Evolutionary conservation across 2,797 vertebrate genomes (phyloP).

Genomic region (Cheracebus regulus): DNA sequence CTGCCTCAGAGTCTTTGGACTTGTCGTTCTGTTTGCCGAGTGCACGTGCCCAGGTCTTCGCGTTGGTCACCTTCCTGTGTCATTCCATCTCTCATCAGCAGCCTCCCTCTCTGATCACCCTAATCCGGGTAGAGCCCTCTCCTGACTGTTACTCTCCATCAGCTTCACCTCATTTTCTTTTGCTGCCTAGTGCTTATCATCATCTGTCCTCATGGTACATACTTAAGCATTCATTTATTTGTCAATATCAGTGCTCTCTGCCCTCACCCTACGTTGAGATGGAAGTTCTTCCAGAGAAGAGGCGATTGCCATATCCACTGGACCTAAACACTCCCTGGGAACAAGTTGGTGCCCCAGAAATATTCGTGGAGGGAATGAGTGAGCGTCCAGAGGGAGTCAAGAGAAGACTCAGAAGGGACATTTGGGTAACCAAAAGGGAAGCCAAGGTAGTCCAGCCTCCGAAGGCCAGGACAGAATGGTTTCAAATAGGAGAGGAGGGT

Average conservation of each 20-base stretch:
- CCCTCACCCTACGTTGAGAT: accelerated
- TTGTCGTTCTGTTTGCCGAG: too few species aligned
- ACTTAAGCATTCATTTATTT: too few species aligned
- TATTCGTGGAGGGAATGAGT: background rate
- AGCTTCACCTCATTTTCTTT: background rate
- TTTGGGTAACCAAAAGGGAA: background rate
- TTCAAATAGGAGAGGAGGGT: background rate
- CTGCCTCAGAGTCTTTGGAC: background rate
- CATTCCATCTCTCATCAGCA: accelerated
- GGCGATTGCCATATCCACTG: accelerated
- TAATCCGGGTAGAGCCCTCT: background rate
- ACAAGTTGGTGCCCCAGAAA: background rate
- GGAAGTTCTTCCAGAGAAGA: background rate
- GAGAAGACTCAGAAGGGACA: background rate
- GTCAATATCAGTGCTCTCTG: background rate
- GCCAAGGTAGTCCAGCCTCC: background rate
- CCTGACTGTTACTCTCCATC: too few species aligned
- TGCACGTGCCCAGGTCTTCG: accelerated
- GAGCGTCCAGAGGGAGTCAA: background rate
- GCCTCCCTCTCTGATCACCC: background rate
- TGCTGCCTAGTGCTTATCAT: accelerated
- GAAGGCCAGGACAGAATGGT: background rate
- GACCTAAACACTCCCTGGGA: too few species aligned
- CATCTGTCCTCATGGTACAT: accelerated
- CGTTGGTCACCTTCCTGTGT: accelerated